These are phyloP conservation scores for Scaptomyza tumidula DNA, from an alignment of 2,888 invertebrate genomes.

Conservation along the genomic window DNA sequence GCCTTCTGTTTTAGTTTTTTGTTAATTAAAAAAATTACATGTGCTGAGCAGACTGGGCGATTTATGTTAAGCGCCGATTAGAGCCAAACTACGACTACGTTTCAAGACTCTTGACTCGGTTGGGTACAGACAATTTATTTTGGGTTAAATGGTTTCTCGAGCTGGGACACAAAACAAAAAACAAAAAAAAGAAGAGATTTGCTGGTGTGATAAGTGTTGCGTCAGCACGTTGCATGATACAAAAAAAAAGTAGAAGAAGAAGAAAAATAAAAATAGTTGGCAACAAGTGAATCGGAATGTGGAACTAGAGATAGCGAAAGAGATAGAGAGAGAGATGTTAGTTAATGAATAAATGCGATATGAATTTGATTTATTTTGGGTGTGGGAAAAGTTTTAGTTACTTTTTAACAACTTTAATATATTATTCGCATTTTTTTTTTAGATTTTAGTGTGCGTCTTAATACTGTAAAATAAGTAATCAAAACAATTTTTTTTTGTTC, in stretches of 20 bases:
- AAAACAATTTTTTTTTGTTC: no score
- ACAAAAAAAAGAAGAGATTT: conserved; percentile 28
- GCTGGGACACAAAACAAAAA: not conserved
- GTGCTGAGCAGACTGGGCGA: conserved; percentile 62
- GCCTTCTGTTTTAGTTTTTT: conserved; percentile 7
- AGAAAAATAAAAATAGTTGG: not conserved
- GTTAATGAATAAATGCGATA: not conserved
- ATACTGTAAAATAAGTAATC: no score
- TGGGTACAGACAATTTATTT: conserved; percentile 52
- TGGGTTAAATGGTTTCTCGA: conserved; percentile 55
- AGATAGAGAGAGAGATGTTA: not conserved
- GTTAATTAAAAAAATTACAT: conserved; percentile 71
- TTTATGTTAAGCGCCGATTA: conserved; percentile 74
- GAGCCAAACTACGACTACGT: conserved; percentile 24
- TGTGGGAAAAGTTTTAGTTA: no score
- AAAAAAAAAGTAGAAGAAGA: not conserved
- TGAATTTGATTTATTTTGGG: not conserved
- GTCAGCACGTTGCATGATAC: conserved; percentile 43
- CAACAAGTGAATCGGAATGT: not conserved
- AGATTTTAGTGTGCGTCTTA: no score
- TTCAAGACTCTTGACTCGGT: not conserved
- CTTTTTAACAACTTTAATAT: no score
- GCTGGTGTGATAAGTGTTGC: conserved; percentile 56
- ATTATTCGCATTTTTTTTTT: no score
- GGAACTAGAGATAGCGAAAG: not conserved